phyloP scores from a whole-genome alignment of 2,797 vertebrate species.

The Acipenser oxyrinchus region DNA sequence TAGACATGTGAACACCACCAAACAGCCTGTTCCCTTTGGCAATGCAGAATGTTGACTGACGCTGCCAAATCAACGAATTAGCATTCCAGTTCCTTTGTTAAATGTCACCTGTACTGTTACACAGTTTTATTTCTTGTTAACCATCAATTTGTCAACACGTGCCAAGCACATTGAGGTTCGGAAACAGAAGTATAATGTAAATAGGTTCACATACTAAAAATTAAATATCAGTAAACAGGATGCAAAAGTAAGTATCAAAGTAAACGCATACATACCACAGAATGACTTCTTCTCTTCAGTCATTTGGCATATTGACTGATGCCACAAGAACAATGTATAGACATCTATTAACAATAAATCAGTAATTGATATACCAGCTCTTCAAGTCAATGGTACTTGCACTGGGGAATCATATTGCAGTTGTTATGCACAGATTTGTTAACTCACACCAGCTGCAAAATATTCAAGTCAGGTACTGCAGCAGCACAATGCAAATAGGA shows the following conservation, averaged over 20 bases:
- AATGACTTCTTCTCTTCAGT: conserved; percentile 27
- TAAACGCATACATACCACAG: conserved; percentile 33
- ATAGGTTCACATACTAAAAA: conserved; percentile 44
- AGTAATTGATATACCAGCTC: conserved; percentile 36
- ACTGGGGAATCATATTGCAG: neutral
- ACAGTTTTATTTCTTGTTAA: conserved; percentile 11
- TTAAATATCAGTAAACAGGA: conserved; percentile 15
- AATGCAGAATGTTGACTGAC: conserved; percentile 47
- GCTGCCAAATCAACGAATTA: conserved; percentile 49
- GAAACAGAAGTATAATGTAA: conserved; percentile 15
- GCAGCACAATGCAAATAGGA: conserved; percentile 45
- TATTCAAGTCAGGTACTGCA: conserved; percentile 16
- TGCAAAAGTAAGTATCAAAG: conserved; percentile 45
- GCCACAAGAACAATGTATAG: conserved; percentile 45
- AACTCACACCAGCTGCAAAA: neutral
- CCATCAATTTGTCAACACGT: conserved; percentile 4
- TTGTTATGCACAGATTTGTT: conserved; percentile 6
- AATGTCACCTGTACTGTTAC: conserved; percentile 49
- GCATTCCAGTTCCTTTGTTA: conserved; percentile 43
- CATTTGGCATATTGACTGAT: conserved; percentile 39
- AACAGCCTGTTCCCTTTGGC: conserved; percentile 56
- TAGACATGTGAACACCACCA: conserved; percentile 57
- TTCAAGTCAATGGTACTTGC: conserved; percentile 30
- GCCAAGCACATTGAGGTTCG: conserved; percentile 4
- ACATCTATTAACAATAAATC: conserved; percentile 38